Percentiles rank a stretch among this genome's conserved stretches.
phyloP scores from a whole-genome alignment of 2,113 vertebrate genomes.

The Corythoichthys intestinalis region DNA sequence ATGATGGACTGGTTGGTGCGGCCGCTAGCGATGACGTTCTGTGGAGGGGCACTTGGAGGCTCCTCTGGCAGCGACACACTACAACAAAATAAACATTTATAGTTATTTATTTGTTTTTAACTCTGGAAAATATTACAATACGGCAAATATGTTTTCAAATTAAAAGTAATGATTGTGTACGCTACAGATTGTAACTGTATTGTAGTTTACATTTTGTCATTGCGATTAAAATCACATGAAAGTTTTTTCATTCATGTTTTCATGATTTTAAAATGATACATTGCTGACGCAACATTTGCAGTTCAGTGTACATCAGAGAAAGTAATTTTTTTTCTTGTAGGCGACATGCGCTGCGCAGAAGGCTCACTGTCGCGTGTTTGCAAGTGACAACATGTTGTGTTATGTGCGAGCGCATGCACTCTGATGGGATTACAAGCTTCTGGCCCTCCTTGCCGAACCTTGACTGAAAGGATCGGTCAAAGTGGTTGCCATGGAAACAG shows the following conservation, averaged over 20 bases:
- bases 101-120: no score
- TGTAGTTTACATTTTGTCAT: no score
- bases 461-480: slow-evolving; percentile 43
- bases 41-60: slow-evolving; percentile 87
- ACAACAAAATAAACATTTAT: neutral
- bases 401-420: slow-evolving; percentile 9
- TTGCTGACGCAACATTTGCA: no score
- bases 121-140: neutral
- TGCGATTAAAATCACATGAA: no score
- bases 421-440: slow-evolving; percentile 8
- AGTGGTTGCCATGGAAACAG: slow-evolving; percentile 27
- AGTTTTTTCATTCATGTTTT: no score
- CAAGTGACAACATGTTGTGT: slow-evolving; percentile 3
- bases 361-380: slow-evolving; percentile 4
- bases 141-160: neutral
- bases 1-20: slow-evolving; percentile 98
- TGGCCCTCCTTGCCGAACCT: slow-evolving; percentile 20
- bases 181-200: neutral
- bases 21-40: slow-evolving; percentile 93
- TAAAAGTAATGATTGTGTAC: neutral
- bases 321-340: neutral
- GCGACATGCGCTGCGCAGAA: neutral
- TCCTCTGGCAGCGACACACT: slow-evolving; percentile 93
- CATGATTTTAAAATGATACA: neutral
- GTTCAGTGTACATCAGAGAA: neutral